Percentiles rank a stretch among this genome's conserved stretches.
Conservation (phyloP, 2,888 invertebrate genomes). For the Phyllotreta cruciferae region DNA sequence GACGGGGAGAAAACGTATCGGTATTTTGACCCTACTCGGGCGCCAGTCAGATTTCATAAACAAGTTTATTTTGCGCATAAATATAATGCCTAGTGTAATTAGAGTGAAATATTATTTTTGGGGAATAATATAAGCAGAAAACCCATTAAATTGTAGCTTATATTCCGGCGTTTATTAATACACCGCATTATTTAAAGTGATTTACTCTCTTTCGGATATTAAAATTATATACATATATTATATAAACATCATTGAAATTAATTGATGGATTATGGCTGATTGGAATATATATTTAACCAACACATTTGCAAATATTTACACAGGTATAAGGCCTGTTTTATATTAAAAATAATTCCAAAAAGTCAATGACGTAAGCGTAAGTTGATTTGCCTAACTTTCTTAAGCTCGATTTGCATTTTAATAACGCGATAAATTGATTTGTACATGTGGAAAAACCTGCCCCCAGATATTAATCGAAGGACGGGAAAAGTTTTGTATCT, state of each 20-base stretch:
- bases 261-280: conserved; percentile 33
- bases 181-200: conserved; percentile 54
- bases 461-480: too few relatives aligned
- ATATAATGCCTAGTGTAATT: conserved; percentile 58
- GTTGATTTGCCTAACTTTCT: too few relatives aligned
- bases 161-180: conserved; percentile 52
- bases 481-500: too few relatives aligned
- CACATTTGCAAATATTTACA: conserved; percentile 13
- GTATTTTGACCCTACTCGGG: conserved; percentile 59
- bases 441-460: too few relatives aligned
- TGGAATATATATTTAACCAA: conserved; percentile 14
- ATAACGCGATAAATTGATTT: too few relatives aligned
- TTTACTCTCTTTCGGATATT: conserved; percentile 47
- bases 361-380: too few relatives aligned
- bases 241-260: conserved; percentile 34
- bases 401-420: too few relatives aligned
- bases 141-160: conserved; percentile 50
- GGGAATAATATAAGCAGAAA: conserved; percentile 56
- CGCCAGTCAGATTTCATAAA: conserved; percentile 60
- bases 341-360: not conserved
- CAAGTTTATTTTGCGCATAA: conserved; percentile 59
- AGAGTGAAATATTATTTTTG: conserved; percentile 61
- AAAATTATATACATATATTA: conserved; percentile 44
- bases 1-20: conserved; percentile 54
- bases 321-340: not conserved